These are phyloP conservation scores for Notodonta ziczac DNA, from an alignment of 2,888 invertebrate genomes.

Conservation along the genomic window DNA sequence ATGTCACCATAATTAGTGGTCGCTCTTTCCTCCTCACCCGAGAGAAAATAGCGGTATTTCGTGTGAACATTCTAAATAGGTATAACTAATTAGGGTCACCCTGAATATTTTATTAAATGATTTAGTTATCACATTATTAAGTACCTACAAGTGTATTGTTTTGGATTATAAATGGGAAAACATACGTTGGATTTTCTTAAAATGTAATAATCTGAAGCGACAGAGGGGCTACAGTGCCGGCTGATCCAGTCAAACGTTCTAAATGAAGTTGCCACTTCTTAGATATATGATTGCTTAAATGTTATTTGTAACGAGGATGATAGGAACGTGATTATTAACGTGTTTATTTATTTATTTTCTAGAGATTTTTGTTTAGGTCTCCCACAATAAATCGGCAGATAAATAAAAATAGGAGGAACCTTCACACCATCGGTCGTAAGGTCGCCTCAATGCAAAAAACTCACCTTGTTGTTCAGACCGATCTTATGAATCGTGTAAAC, in stretches of 20 bases:
- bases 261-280: background rate
- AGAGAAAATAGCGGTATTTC: constrained; percentile 2
- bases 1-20: constrained; percentile 51
- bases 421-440: too few relatives aligned
- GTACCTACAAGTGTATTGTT: background rate
- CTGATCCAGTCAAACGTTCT: background rate
- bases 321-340: background rate
- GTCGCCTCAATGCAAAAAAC: constrained; percentile 19
- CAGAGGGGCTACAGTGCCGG: background rate
- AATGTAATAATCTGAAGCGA: background rate
- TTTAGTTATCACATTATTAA: too few relatives aligned
- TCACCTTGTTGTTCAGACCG: constrained; percentile 62
- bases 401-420: too few relatives aligned
- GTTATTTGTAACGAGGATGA: background rate
- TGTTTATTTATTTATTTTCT: background rate
- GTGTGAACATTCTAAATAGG: background rate
- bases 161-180: background rate
- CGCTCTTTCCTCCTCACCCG: constrained; percentile 30
- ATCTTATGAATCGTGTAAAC: constrained; percentile 69
- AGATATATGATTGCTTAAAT: too few relatives aligned
- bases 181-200: background rate
- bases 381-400: too few relatives aligned
- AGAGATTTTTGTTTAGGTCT: too few relatives aligned
- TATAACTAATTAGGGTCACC: too few relatives aligned
- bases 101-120: too few relatives aligned